Percentiles rank a stretch among this genome's conserved stretches.
Conservation (phyloP, 2,113 vertebrate genomes). For the Carlito syrichta region DNA sequence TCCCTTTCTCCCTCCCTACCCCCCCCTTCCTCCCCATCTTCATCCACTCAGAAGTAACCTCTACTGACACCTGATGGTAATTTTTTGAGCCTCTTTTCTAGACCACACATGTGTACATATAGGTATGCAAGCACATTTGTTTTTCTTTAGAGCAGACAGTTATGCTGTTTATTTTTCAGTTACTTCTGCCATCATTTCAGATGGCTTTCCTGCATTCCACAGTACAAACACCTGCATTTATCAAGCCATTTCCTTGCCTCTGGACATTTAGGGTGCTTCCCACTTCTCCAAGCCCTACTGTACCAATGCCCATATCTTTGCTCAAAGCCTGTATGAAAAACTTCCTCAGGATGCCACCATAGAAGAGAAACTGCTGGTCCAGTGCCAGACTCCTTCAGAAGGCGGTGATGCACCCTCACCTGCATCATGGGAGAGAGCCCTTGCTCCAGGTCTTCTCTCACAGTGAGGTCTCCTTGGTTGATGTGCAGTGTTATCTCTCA, state of each 20-base stretch:
- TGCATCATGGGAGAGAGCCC: rapidly evolving
- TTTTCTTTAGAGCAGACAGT: rapidly evolving
- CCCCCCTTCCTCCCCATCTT: too few relatives aligned
- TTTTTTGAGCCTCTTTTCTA: neutral
- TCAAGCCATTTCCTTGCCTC: neutral
- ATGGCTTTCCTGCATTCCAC: rapidly evolving
- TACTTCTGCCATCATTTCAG: neutral
- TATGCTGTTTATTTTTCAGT: rapidly evolving
- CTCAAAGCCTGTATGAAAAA: rapidly evolving
- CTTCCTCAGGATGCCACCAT: neutral
- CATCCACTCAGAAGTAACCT: neutral
- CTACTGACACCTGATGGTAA: rapidly evolving
- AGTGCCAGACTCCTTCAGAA: neutral
- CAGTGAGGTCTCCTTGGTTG: neutral
- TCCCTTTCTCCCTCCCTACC: too few relatives aligned
- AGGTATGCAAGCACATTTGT: rapidly evolving
- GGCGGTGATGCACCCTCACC: neutral
- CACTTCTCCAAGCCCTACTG: neutral
- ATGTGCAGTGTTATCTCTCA: rapidly evolving
- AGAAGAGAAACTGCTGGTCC: neutral
- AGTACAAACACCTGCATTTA: neutral
- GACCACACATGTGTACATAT: neutral
- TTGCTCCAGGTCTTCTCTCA: neutral
- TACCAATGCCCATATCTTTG: rapidly evolving
- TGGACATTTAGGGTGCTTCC: neutral